A percentile compares a stretch with the other conserved stretches of the same genome.
Conservation (phyloP, 2,113 vertebrate genomes). For the Ictalurus punctatus region DNA sequence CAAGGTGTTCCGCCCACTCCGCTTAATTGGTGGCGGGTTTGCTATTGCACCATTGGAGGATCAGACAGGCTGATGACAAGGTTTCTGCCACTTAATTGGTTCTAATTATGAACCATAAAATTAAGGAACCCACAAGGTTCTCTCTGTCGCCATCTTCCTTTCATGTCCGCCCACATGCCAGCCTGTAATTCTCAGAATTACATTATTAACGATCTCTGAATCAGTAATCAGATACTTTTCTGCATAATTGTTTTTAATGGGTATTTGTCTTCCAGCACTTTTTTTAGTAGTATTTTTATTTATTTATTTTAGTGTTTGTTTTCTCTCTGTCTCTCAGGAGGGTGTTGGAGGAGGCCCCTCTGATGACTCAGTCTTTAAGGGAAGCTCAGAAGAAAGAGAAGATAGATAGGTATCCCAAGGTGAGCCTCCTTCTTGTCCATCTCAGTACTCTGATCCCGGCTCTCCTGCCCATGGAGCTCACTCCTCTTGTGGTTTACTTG, state of each 20-base stretch:
- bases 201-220: conserved; percentile 24
- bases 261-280: background rate
- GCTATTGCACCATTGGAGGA: conserved; percentile 14
- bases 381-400: conserved; percentile 86
- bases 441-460: background rate
- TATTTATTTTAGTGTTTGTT: background rate
- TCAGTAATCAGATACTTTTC: conserved; percentile 21
- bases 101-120: conserved; percentile 64
- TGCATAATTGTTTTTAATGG: conserved; percentile 5
- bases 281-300: background rate
- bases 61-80: conserved; percentile 53
- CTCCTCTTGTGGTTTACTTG: background rate
- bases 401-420: conserved; percentile 88
- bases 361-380: conserved; percentile 82
- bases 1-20: conserved; percentile 50
- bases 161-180: background rate
- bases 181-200: conserved; percentile 13
- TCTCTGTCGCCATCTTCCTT: conserved; percentile 35
- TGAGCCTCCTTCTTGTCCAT: conserved; percentile 54
- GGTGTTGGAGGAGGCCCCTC: conserved; percentile 85
- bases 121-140: conserved; percentile 64
- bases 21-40: conserved; percentile 21
- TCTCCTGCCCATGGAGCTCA: background rate
- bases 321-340: conserved; percentile 70
- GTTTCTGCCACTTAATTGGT: conserved; percentile 58